Conservation (phyloP, 1,140 invertebrate genomes). For the Tetragnatha versicolor region DNA sequence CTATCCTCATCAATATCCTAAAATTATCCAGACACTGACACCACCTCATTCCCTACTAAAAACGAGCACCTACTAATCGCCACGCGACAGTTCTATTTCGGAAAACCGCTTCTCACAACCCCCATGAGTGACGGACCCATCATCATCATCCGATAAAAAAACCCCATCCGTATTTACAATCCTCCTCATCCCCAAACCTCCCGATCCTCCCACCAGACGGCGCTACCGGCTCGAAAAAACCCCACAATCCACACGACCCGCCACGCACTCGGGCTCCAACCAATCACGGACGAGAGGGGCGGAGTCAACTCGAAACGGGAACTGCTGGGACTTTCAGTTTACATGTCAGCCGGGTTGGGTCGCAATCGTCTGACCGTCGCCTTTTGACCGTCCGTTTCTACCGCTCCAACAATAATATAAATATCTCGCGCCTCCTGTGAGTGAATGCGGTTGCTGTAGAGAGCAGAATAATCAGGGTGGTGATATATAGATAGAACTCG, state of each 20-base stretch:
- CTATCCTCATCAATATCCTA: too few relatives aligned
- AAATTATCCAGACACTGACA: too few relatives aligned
- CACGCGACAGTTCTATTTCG: too few relatives aligned
- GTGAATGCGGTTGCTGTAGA: not conserved
- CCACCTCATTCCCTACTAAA: too few relatives aligned
- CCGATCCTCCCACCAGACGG: conserved; percentile 7
- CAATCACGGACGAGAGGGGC: conserved; percentile 30
- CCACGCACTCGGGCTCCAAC: conserved; percentile 15
- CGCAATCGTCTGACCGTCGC: conserved; percentile 27
- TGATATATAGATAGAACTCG: too few relatives aligned
- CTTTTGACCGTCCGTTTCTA: conserved; percentile 34
- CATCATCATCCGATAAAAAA: too few relatives aligned
- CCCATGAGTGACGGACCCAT: too few relatives aligned
- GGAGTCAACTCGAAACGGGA: conserved; percentile 34
- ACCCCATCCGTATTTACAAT: too few relatives aligned
- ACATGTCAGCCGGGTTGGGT: conserved; percentile 37
- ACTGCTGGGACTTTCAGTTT: conserved; percentile 45
- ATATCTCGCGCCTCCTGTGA: not conserved
- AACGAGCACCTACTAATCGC: too few relatives aligned
- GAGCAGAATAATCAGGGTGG: too few relatives aligned
- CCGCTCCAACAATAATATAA: not conserved
- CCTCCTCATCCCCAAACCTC: not conserved
- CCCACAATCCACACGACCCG: conserved; percentile 14
- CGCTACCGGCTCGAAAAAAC: conserved; percentile 31
- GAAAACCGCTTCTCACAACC: too few relatives aligned